These are phyloP conservation scores for Ametastegia equiseti DNA, from an alignment of 2,888 invertebrate genomes.

Conservation along the genomic window DNA sequence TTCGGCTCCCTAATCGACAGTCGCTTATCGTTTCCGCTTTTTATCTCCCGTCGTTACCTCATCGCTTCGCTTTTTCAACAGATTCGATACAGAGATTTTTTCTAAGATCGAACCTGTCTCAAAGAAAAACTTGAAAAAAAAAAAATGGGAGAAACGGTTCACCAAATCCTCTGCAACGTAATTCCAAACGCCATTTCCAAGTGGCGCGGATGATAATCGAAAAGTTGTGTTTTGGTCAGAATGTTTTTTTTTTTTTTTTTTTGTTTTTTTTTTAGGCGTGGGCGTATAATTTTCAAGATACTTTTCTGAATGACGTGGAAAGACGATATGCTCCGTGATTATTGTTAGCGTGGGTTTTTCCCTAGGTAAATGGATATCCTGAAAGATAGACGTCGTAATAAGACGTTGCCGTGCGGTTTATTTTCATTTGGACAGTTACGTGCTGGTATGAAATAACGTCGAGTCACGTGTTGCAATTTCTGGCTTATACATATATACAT, in stretches of 20 bases:
- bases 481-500: no score
- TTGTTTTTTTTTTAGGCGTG: no score
- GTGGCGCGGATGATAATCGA: background rate
- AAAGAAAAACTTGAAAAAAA: background rate
- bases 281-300: background rate
- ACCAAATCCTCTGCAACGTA: background rate
- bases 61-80: background rate
- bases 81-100: background rate
- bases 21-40: conserved; percentile 48
- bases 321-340: background rate
- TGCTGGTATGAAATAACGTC: conserved; percentile 3
- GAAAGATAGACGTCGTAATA: background rate
- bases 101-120: no score
- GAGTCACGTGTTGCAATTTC: background rate
- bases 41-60: background rate
- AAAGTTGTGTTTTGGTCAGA: no score
- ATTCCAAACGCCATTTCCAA: background rate
- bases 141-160: background rate
- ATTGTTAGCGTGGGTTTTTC: background rate
- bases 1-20: conserved; percentile 53
- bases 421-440: background rate
- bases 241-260: no score
- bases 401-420: background rate
- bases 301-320: background rate
- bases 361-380: background rate